Percentiles rank a stretch among this genome's conserved stretches.
phyloP scores from a whole-genome alignment of 2,113 vertebrate species.

The Hepsetus odoe region DNA sequence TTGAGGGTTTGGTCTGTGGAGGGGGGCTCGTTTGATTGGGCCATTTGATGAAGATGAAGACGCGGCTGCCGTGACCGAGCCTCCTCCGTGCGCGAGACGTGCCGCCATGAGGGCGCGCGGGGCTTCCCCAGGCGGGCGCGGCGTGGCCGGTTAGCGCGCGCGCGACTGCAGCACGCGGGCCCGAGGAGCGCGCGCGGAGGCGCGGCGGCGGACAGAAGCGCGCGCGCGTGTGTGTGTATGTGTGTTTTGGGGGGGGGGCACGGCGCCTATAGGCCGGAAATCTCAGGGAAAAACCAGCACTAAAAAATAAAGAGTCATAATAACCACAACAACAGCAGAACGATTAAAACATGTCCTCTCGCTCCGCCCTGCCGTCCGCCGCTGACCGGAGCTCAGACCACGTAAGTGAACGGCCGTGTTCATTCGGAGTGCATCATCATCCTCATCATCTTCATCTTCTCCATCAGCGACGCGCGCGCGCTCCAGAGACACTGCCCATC shows the following conservation, averaged over 20 bases:
- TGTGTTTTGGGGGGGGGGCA: no score
- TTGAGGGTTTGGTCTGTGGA: neutral
- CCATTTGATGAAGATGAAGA: neutral
- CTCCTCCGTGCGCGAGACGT: neutral
- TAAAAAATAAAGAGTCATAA: neutral
- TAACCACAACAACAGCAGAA: neutral
- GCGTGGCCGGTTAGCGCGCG: constrained; percentile 3
- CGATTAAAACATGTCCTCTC: constrained; percentile 71
- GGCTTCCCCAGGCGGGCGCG: neutral
- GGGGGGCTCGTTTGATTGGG: no score
- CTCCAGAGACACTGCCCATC: no score
- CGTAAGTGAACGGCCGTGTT: constrained; percentile 72
- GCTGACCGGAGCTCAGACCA: constrained; percentile 80
- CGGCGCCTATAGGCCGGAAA: no score
- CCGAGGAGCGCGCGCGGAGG: neutral
- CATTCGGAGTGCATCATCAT: constrained; percentile 22
- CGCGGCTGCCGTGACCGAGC: neutral
- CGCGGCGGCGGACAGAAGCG: no score
- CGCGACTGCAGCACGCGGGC: neutral
- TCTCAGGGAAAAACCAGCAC: constrained; percentile 78
- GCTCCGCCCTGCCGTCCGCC: constrained; percentile 78
- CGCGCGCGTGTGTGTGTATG: no score
- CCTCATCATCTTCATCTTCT: no score
- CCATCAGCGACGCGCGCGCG: no score
- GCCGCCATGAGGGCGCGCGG: constrained; percentile 2